Base-by-base conservation (phyloP, 2,888 invertebrate genomes). In the Altica lythri region DNA sequence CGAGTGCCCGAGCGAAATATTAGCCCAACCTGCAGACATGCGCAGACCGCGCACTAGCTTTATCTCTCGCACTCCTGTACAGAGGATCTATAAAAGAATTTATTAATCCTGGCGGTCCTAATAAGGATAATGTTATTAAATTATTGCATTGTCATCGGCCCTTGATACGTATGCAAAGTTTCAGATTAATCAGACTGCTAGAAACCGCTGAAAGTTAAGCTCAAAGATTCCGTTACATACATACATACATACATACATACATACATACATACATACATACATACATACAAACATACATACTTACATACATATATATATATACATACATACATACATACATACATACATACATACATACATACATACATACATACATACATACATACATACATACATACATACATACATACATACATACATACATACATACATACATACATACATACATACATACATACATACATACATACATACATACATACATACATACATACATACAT, bases 281-380 rank as follows among this genome's bases (percentile, higher is more conserved):
- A 46, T 46, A 46, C 32, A 46, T 46, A 46, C 32, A 46, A 34
- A 46, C 32, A 46, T 46, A 46, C 32, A 46, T 46, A 46, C 32
- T 34, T 46, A 46, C 32, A 46, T 46, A 46, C 32, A 46, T 46
- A 46, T 46, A 46, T 34, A 46, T 46, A 46, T 34, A 46, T 46
- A 46, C 32, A 46, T 46, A 34, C 32, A 46, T 46, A 46, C 18
- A 46, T 46, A 30, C 29, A 18, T 46, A 16, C 22, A 22, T 22
- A 22, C 22, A 22, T 22, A 22, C 22, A 22, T 22, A 22, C 22
- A 22, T 22, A 22, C 22, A 22, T 22, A 22, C 22, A 22, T 22
- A 22, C 22, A 22, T 22, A 22, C 22, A 22, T 22, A 22, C 22
- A 22, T 22, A 22, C 22, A 22, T 22, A 22, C 22, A 22, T 22